phyloP scores from a whole-genome alignment of 1,140 invertebrate species.

The Zaprionus tsacasi region DNA sequence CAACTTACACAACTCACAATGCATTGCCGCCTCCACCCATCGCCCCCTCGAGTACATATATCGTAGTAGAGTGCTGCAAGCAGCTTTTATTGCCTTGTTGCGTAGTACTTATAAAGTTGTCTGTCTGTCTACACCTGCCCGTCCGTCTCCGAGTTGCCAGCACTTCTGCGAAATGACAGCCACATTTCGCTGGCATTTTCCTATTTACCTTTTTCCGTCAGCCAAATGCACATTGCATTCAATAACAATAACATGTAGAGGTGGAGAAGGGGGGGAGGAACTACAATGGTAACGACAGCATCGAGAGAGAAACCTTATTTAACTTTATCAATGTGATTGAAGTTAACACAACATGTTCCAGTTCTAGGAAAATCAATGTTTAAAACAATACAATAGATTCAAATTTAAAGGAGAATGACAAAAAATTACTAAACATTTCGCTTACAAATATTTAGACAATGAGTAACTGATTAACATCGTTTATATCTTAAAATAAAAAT shows the following conservation, averaged over 20 bases:
- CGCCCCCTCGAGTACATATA: not conserved
- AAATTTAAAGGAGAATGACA: not conserved
- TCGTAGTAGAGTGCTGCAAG: not conserved
- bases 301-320: constrained; percentile 11
- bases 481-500: not conserved
- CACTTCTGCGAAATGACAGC: constrained; percentile 25
- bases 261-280: not conserved
- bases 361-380: not conserved
- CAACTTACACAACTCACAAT: not conserved
- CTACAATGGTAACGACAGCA: not conserved
- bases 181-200: constrained; percentile 26
- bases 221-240: constrained; percentile 29
- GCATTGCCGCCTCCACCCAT: not conserved
- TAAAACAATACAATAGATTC: not conserved
- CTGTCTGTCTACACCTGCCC: constrained; percentile 6
- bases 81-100: constrained; percentile 11
- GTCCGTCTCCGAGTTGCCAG: constrained; percentile 11
- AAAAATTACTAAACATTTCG: not conserved
- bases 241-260: constrained; percentile 2
- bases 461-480: not conserved
- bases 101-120: constrained; percentile 14
- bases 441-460: not conserved
- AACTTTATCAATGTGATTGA: constrained; percentile 22
- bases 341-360: not conserved
- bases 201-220: constrained; percentile 35